Conservation (phyloP, 2,113 vertebrate genomes). For the Podarcis raffonei region DNA sequence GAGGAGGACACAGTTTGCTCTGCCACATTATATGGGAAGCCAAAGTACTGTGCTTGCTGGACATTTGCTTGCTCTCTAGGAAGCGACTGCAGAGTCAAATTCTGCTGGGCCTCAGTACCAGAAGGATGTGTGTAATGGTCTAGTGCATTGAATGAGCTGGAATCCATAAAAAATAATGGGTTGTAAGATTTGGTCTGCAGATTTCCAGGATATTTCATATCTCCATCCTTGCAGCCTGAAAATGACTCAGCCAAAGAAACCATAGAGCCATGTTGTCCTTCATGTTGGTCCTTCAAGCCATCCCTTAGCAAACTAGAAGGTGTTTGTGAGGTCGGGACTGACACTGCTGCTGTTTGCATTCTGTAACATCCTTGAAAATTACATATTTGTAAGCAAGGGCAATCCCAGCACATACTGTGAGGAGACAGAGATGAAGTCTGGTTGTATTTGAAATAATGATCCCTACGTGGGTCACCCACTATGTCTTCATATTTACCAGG, state of each 20-base stretch:
- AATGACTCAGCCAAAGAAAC: background rate
- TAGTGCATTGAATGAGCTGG: background rate
- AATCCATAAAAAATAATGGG: background rate
- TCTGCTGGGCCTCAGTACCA: background rate
- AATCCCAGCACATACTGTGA: background rate
- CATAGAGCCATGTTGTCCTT: rapidly evolving
- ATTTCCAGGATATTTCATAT: background rate
- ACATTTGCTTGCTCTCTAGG: background rate
- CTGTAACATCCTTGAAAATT: background rate
- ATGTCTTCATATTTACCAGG: background rate
- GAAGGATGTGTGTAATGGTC: rapidly evolving
- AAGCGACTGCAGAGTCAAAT: background rate
- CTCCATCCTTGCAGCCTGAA: rapidly evolving
- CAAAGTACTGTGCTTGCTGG: slow-evolving; percentile 56
- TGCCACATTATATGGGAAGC: slow-evolving; percentile 71
- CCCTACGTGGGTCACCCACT: rapidly evolving
- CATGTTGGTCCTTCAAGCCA: background rate
- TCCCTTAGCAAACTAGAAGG: background rate
- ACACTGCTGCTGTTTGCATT: rapidly evolving
- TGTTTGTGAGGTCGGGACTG: rapidly evolving
- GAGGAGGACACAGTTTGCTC: slow-evolving; percentile 63
- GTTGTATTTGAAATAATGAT: background rate
- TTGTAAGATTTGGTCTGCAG: rapidly evolving
- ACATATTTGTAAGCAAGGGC: background rate
- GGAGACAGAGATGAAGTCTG: background rate